A percentile compares a stretch with the other conserved stretches of the same genome.
These are phyloP conservation scores for Smittia aterrima DNA, from an alignment of 2,888 invertebrate genomes.

Conservation along the genomic window DNA sequence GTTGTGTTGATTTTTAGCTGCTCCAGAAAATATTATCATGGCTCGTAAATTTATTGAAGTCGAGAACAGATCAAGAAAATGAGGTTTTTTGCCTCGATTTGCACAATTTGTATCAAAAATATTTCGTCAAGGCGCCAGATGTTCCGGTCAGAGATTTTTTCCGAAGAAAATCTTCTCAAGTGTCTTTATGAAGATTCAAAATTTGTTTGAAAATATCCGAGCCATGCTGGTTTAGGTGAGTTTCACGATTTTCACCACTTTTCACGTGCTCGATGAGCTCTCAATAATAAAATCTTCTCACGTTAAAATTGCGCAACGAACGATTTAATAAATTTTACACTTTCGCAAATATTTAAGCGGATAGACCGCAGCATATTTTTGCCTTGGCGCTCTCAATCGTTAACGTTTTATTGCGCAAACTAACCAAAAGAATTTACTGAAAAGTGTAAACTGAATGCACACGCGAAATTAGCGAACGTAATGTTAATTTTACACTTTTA, in stretches of 20 bases:
- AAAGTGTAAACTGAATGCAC: slow-evolving; percentile 4
- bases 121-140: neutral
- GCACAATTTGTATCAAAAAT: no score
- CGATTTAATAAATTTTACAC: neutral
- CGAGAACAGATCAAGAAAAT: no score
- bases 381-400: neutral
- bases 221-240: neutral
- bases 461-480: neutral
- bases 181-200: neutral
- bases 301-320: neutral
- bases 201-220: neutral
- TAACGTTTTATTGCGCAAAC: neutral
- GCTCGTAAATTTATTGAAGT: no score
- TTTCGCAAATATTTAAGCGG: no score
- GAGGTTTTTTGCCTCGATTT: no score
- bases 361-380: neutral
- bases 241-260: neutral
- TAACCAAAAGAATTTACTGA: neutral
- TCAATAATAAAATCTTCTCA: neutral
- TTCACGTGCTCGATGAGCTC: neutral
- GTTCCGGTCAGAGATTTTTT: neutral
- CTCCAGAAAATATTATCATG: no score
- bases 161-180: neutral
- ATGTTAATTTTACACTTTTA: slow-evolving; percentile 1
- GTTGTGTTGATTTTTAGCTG: no score